Evolutionary conservation across 2,888 invertebrate species (phyloP).

Genomic region (Andrena minutula): DNA sequence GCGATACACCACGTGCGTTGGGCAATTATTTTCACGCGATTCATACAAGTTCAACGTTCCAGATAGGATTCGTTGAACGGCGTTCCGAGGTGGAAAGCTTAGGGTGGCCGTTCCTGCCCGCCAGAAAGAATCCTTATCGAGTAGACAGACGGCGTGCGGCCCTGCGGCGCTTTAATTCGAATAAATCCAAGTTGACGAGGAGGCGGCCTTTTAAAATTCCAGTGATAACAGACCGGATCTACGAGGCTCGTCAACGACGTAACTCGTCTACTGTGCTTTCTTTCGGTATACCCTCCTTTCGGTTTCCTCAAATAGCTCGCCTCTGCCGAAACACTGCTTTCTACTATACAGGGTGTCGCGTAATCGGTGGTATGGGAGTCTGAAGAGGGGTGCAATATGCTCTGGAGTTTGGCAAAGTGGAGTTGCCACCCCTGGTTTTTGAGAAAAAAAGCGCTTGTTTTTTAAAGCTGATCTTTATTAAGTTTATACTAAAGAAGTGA

Average conservation of each 20-base stretch:
- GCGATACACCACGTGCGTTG: not conserved
- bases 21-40: not conserved
- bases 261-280: constrained; percentile 36
- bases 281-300: constrained; percentile 30
- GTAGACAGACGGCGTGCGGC: constrained; percentile 69
- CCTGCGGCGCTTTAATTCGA: constrained; percentile 83
- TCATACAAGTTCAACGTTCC: not conserved
- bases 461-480: no score
- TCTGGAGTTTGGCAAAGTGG: no score
- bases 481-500: no score
- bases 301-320: constrained; percentile 22
- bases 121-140: constrained; percentile 43
- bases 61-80: not conserved
- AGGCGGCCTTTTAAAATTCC: constrained; percentile 84
- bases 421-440: no score
- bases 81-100: not conserved
- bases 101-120: constrained; percentile 39
- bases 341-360: no score
- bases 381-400: no score
- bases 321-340: not conserved
- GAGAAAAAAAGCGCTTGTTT: no score
- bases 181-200: constrained; percentile 84
- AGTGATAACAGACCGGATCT: constrained; percentile 78
- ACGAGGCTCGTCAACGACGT: constrained; percentile 55
- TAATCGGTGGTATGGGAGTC: no score